Conservation (phyloP, 2,797 vertebrate genomes). For the Hoplostethus atlanticus region DNA sequence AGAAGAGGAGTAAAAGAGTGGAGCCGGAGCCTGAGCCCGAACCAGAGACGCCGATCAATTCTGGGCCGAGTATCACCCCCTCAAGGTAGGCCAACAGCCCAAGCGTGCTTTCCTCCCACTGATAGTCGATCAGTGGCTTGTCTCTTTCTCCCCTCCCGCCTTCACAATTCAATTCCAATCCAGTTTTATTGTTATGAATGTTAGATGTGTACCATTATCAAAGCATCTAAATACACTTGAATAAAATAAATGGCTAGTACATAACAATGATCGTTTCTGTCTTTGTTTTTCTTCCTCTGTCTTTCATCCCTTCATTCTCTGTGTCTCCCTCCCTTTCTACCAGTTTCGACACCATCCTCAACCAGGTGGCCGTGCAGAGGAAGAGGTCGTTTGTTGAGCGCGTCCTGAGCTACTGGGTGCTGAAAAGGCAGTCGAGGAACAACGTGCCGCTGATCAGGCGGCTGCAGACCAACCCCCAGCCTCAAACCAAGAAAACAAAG, state of each 20-base stretch:
- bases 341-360: constrained; percentile 96
- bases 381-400: constrained; percentile 95
- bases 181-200: too few relatives aligned
- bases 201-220: too few relatives aligned
- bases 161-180: neutral
- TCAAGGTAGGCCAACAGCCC: constrained; percentile 89
- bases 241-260: neutral
- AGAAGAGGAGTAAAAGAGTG: constrained; percentile 89
- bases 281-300: neutral
- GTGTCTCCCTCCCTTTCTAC: neutral
- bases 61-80: constrained; percentile 93
- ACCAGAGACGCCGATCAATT: constrained; percentile 84
- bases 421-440: constrained; percentile 96
- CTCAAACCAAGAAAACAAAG: constrained; percentile 81
- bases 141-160: constrained; percentile 1
- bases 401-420: constrained; percentile 96
- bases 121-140: neutral
- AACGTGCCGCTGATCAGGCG: constrained; percentile 95
- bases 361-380: constrained; percentile 96
- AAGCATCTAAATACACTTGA: neutral
- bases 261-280: neutral
- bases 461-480: constrained; percentile 93
- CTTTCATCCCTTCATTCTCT: too few relatives aligned
- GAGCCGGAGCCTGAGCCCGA: constrained; percentile 83
- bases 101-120: neutral